Evolutionary conservation across 2,797 vertebrate species (phyloP).

Genomic region (Pipistrellus kuhlii): DNA sequence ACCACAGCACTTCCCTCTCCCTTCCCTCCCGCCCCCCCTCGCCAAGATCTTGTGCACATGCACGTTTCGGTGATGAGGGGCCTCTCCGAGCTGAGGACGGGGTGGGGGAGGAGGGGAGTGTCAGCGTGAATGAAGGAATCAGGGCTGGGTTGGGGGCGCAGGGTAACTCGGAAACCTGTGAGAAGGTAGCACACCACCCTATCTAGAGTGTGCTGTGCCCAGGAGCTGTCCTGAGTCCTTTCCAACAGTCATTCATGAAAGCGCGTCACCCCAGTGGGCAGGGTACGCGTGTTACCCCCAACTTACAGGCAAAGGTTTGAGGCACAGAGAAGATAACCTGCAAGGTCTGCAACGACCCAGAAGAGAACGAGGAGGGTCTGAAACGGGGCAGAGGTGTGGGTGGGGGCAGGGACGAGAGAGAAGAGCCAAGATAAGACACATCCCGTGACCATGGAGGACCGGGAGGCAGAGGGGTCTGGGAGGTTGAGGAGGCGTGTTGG

Average conservation of each 20-base stretch:
- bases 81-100: neutral
- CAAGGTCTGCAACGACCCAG: neutral
- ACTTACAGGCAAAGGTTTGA: neutral
- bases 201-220: fast-evolving
- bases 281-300: fast-evolving
- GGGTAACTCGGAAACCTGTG: neutral
- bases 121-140: fast-evolving
- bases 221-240: fast-evolving
- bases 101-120: neutral
- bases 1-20: fast-evolving
- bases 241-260: neutral
- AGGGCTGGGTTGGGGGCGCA: neutral
- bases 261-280: fast-evolving
- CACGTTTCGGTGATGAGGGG: fast-evolving
- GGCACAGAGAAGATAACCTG: too few relatives aligned
- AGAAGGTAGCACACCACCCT: fast-evolving
- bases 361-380: fast-evolving
- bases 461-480: neutral
- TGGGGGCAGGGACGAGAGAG: too few relatives aligned
- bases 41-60: neutral
- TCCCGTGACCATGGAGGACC: fast-evolving
- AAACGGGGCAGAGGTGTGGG: fast-evolving
- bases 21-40: too few relatives aligned
- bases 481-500: fast-evolving
- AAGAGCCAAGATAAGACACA: fast-evolving